Conservation (phyloP, 2,888 invertebrate genomes). For the Eristalis pertinax region DNA sequence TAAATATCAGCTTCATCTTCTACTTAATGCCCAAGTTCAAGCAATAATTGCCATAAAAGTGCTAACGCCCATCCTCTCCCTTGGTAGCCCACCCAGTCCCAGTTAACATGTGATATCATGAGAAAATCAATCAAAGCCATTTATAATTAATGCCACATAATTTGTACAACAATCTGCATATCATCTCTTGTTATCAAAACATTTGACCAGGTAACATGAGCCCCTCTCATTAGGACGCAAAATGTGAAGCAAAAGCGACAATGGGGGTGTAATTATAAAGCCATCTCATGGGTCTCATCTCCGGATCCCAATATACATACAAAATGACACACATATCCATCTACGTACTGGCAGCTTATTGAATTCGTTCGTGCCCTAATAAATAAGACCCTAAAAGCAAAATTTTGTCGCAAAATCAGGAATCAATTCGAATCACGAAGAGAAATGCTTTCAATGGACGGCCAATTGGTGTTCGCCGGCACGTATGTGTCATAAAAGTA, state of each 20-base stretch:
- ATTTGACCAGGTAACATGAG: background rate
- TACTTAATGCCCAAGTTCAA: background rate
- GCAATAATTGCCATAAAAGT: background rate
- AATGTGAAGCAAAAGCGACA: background rate
- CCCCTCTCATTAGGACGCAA: background rate
- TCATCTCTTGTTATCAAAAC: background rate
- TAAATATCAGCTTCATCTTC: too few relatives aligned
- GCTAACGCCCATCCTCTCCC: background rate
- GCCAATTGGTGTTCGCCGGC: constrained; percentile 10
- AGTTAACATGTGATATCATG: background rate
- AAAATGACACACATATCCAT: background rate
- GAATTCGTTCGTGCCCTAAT: background rate
- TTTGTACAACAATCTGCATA: background rate
- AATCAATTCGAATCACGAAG: constrained; percentile 33
- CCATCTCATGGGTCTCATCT: background rate
- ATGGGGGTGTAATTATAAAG: background rate
- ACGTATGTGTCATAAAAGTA: constrained; percentile 36
- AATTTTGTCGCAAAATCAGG: background rate
- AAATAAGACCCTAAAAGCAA: background rate
- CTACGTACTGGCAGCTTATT: background rate
- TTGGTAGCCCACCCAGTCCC: too few relatives aligned
- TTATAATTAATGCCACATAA: background rate
- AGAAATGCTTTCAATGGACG: background rate
- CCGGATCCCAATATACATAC: background rate
- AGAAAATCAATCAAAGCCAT: background rate